A percentile compares a stretch with the other conserved stretches of the same genome.
Conservation (phyloP, 2,888 invertebrate species). For the Stomorhina lunata region DNA sequence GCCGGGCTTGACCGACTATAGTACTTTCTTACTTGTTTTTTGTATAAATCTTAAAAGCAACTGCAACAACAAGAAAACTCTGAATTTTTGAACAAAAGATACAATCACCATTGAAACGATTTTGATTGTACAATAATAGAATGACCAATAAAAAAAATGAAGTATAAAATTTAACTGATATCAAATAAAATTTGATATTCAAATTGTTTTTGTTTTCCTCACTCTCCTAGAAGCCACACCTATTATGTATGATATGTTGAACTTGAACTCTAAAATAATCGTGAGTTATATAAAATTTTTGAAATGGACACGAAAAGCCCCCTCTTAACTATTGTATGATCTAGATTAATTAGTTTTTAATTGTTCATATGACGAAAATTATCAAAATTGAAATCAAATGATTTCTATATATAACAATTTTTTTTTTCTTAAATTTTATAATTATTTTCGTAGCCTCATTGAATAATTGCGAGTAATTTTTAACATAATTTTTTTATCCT, state of each 20-base stretch:
- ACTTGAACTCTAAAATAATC: slow-evolving; percentile 63
- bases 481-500: no score
- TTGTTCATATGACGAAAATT: no score
- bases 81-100: neutral
- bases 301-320: neutral
- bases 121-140: slow-evolving; percentile 32
- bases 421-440: no score
- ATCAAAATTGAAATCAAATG: no score
- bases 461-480: no score
- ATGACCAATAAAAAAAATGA: slow-evolving; percentile 28
- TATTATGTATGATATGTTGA: slow-evolving; percentile 34
- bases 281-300: slow-evolving; percentile 27
- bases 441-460: no score
- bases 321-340: neutral
- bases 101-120: slow-evolving; percentile 52
- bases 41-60: slow-evolving; percentile 1
- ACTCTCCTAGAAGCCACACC: slow-evolving; percentile 55
- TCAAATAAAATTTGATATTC: slow-evolving; percentile 23
- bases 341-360: no score
- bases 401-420: no score
- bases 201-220: slow-evolving; percentile 17
- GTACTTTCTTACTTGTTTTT: slow-evolving; percentile 25
- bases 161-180: slow-evolving; percentile 1
- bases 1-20: no score
- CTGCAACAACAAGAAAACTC: neutral